Percentiles rank a stretch among this genome's conserved stretches.
These are phyloP conservation scores for Psilopsiagon aurifrons DNA, from an alignment of 2,113 vertebrate species.

Conservation along the genomic window DNA sequence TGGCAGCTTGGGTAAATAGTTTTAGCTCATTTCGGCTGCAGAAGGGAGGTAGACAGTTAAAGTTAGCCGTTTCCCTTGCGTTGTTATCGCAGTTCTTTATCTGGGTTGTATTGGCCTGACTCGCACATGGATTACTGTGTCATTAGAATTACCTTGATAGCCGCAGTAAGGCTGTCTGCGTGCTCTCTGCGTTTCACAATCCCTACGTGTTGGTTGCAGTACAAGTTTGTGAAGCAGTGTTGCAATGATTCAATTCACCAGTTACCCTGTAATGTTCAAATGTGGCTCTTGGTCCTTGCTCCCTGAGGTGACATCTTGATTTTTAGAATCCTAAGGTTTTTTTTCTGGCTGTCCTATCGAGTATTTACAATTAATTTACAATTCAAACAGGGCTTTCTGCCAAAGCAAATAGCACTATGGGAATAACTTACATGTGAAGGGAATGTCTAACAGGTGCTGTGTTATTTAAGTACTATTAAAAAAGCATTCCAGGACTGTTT, in stretches of 20 bases:
- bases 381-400: neutral
- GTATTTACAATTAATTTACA: neutral
- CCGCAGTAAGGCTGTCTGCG: accelerated
- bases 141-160: accelerated
- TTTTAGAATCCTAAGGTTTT: neutral
- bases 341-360: accelerated
- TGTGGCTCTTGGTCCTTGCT: neutral
- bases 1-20: accelerated
- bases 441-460: neutral
- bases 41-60: neutral
- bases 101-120: accelerated
- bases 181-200: neutral
- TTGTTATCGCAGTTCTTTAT: neutral
- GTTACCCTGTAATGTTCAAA: neutral
- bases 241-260: neutral
- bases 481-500: neutral
- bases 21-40: neutral
- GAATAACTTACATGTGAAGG: neutral
- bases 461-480: neutral
- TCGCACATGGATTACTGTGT: accelerated
- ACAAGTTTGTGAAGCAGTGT: neutral
- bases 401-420: accelerated
- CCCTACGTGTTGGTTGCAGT: accelerated
- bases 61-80: neutral
- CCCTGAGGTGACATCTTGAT: neutral